phyloP scores from a whole-genome alignment of 2,113 vertebrate species.

The Sterna hirundo region DNA sequence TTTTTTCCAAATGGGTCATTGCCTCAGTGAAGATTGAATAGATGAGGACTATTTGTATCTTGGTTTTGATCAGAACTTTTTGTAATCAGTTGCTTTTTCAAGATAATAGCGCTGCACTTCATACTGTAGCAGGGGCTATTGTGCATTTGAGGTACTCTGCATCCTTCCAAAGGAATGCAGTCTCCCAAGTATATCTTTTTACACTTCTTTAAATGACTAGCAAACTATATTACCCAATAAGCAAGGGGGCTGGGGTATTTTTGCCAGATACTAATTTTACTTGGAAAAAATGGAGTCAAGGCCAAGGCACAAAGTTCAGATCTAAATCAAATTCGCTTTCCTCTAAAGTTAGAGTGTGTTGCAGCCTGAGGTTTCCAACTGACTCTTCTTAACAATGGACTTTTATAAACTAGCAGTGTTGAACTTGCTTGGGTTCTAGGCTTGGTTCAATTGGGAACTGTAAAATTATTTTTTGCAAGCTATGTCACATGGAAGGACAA shows the following conservation, averaged over 20 bases:
- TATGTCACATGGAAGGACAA: neutral
- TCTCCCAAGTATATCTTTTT: constrained; percentile 38
- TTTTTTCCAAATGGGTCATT: constrained; percentile 65
- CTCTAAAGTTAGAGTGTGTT: neutral
- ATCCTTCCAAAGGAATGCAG: constrained; percentile 18
- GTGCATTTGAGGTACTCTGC: neutral
- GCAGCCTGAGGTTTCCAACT: neutral
- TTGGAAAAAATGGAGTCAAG: neutral
- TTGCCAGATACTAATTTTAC: constrained; percentile 44
- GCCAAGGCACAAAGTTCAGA: constrained; percentile 35
- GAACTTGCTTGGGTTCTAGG: neutral
- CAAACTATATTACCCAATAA: constrained; percentile 34
- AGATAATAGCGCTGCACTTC: neutral
- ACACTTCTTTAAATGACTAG: constrained; percentile 9
- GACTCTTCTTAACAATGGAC: neutral
- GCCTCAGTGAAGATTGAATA: constrained; percentile 49
- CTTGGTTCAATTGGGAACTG: neutral
- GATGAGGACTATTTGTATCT: constrained; percentile 32
- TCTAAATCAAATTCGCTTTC: constrained; percentile 26
- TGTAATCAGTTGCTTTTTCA: neutral
- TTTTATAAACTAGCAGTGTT: neutral
- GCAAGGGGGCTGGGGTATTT: neutral
- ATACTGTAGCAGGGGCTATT: neutral
- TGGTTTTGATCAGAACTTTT: constrained; percentile 36
- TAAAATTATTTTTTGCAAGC: neutral